Conservation (phyloP, 2,113 vertebrate genomes). For the Rafetus swinhoei region DNA sequence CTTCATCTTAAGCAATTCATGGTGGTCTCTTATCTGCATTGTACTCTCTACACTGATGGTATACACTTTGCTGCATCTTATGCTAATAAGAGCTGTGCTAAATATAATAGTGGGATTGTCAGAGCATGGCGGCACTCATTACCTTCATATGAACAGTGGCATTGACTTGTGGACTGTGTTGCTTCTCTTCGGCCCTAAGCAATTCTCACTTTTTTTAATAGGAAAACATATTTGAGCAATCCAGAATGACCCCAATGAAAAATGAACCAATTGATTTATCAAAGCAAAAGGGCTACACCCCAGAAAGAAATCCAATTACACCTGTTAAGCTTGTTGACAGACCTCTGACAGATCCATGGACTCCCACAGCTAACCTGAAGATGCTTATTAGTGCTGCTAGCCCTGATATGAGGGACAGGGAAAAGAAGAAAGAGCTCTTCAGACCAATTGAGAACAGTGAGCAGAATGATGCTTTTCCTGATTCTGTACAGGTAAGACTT, state of each 20-base stretch:
- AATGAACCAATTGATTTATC: conserved; percentile 79
- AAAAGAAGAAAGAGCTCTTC: conserved; percentile 92
- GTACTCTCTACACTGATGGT: not conserved
- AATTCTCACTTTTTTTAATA: conserved; percentile 69
- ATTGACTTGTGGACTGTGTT: conserved; percentile 33
- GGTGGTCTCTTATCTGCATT: not conserved
- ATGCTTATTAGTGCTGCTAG: conserved; percentile 86
- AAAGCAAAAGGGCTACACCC: conserved; percentile 77
- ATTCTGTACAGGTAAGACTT: conserved; percentile 80
- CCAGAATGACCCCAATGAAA: conserved; percentile 84
- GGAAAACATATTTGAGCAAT: conserved; percentile 92
- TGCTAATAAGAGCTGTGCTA: conserved; percentile 18
- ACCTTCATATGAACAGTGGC: not conserved
- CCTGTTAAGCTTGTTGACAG: conserved; percentile 84
- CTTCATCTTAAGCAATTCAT: conserved; percentile 14
- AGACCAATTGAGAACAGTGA: conserved; percentile 87
- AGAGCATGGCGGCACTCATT: conserved; percentile 2
- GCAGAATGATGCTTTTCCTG: conserved; percentile 60
- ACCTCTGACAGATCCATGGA: conserved; percentile 79
- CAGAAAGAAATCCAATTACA: conserved; percentile 86
- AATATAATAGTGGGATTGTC: conserved; percentile 1
- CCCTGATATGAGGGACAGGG: conserved; percentile 85
- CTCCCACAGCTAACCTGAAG: conserved; percentile 86
- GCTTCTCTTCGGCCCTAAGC: conserved; percentile 48
- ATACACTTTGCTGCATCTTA: not conserved